Conservation (phyloP, 2,888 invertebrate species). For the Alloplasta piceator region DNA sequence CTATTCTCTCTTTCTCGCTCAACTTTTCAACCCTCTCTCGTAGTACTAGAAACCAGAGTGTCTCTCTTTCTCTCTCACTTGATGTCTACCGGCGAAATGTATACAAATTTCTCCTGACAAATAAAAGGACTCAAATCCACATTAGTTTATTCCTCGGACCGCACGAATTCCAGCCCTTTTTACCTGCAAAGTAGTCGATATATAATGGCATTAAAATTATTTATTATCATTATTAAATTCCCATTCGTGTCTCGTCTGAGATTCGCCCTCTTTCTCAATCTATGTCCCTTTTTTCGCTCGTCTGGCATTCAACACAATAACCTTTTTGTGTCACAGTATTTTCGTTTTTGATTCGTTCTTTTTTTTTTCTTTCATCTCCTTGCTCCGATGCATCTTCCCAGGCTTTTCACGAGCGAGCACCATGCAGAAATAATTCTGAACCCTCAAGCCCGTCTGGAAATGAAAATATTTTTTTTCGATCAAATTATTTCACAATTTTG, state of each 20-base stretch:
- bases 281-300: conserved; percentile 10
- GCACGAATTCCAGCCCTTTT: too few species aligned
- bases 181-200: background rate
- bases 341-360: conserved; percentile 23
- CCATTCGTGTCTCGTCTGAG: conserved; percentile 72
- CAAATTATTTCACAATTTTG: too few species aligned
- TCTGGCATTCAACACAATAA: conserved; percentile 36
- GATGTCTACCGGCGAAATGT: conserved; percentile 31
- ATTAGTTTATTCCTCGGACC: background rate
- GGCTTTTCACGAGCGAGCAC: conserved; percentile 24
- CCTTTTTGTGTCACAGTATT: conserved; percentile 37
- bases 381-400: conserved; percentile 31
- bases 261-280: conserved; percentile 19
- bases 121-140: background rate
- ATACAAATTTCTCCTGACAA: background rate
- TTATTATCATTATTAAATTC: conserved; percentile 81
- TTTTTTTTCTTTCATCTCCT: conserved; percentile 26
- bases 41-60: conserved; percentile 33
- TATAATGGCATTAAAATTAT: conserved; percentile 78
- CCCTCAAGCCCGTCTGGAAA: background rate
- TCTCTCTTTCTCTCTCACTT: conserved; percentile 54
- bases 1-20: conserved; percentile 56
- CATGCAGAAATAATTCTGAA: background rate
- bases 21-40: conserved; percentile 68
- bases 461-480: background rate